Evolutionary conservation across 2,113 vertebrate genomes (phyloP).

Genomic region (Anarrhichthys ocellatus): DNA sequence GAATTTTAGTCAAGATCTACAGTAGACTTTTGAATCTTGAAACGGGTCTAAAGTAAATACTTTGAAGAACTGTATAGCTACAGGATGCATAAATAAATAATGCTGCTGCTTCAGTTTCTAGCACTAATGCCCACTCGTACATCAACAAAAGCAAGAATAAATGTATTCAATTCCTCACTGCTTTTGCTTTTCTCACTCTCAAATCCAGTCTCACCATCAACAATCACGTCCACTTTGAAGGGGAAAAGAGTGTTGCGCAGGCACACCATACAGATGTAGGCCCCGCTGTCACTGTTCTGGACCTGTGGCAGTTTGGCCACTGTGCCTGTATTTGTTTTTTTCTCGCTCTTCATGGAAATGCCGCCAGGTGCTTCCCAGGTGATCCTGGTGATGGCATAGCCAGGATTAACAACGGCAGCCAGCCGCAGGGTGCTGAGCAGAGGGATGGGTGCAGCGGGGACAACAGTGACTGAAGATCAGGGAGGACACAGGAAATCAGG

Average conservation of each 20-base stretch:
- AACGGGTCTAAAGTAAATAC: conserved; percentile 67
- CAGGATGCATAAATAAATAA: conserved; percentile 73
- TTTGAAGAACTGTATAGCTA: conserved; percentile 66
- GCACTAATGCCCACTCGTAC: conserved; percentile 55
- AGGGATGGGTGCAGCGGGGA: conserved; percentile 54
- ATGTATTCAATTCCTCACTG: conserved; percentile 11
- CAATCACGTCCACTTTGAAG: conserved; percentile 64
- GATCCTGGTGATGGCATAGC: conserved; percentile 40
- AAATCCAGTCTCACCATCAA: conserved; percentile 70
- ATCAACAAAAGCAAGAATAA: conserved; percentile 53
- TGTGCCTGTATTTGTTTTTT: conserved; percentile 1
- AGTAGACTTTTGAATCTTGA: conserved; percentile 52
- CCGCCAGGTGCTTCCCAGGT: conserved; percentile 73
- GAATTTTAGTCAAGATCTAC: conserved; percentile 61
- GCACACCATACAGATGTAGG: conserved; percentile 73
- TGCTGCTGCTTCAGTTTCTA: conserved; percentile 55
- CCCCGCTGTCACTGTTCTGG: conserved; percentile 53
- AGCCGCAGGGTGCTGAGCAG: conserved; percentile 73
- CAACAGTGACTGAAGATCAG: conserved; percentile 60
- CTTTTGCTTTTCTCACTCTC: conserved; percentile 9
- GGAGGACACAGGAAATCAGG: conserved; percentile 6
- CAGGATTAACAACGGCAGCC: conserved; percentile 63
- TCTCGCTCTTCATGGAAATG: conserved; percentile 57
- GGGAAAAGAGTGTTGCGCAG: conserved; percentile 25
- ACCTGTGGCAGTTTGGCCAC: conserved; percentile 78